Evolutionary conservation across 2,113 vertebrate species (phyloP), one percentile per base, ranked within the genome.

Genomic region (Neolamprologus ventralis): DNA sequence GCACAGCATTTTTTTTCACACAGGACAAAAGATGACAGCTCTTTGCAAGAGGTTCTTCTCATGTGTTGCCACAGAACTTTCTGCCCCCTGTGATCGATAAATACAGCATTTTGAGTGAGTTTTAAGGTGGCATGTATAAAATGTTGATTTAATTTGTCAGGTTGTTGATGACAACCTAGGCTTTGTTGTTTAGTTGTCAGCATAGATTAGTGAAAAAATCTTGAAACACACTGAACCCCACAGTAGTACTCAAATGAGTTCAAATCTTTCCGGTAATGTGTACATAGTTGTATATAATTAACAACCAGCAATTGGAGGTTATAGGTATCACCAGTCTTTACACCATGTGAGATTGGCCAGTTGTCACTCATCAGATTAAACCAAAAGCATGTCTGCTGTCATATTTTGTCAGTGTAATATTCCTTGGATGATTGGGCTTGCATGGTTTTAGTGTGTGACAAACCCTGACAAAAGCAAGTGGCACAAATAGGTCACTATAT

Each of bases 401-500:
- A 92, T 57, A 73, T 86, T 83, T 33, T 87, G 79, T 88, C 82
- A 90, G 9, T 9, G 42, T 58, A 9, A 12, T 58, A 40, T 42
- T 51, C 78, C 40, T 16, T 21, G n/a, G 65, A 58, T 82, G 79
- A 63, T 35, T 26, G 79, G 60, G 10, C 71, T 9, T 45, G 71
- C 81, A 23, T 68, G 40, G 7, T 85, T 68, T 86, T 49, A 8
- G 19, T 88, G 87, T 92, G 65, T 89, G 87, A 91, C 89, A 90
- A 85, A 23, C 91, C 87, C 79, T 89, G 60, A 90, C 85, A 91
- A 90, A 93, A 87, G 82, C 88, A 87, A 85, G 84, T 85, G 89
- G 89, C 88, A 91, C 84, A 93, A 91, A 87, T 90, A 80, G 90
- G 88, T 88, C 89, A 88, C 16, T 49, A 55, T 82, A 26, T 85